Evolutionary conservation across 2,888 invertebrate species (phyloP).

Genomic region (Onchidella celtica): DNA sequence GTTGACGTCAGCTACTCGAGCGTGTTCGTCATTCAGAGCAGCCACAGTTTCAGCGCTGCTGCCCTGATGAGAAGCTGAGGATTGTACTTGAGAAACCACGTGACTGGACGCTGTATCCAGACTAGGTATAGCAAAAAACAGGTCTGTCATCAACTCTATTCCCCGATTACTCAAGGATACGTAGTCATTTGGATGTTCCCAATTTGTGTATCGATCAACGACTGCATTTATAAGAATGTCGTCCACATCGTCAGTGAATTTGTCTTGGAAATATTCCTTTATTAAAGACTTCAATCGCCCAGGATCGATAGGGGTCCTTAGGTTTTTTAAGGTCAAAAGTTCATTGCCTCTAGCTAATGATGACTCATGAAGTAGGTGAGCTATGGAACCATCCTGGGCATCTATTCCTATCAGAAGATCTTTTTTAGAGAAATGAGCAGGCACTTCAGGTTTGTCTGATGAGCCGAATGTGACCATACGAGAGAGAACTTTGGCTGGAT

Average conservation of each 20-base stretch:
- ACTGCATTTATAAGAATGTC: neutral
- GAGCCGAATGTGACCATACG: neutral
- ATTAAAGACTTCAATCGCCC: neutral
- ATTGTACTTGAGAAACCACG: too few relatives aligned
- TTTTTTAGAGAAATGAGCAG: neutral
- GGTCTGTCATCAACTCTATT: constrained; percentile 1
- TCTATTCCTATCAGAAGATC: too few relatives aligned
- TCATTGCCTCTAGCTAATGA: neutral
- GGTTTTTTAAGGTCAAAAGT: neutral
- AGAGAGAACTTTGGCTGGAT: too few relatives aligned
- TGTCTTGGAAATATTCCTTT: too few relatives aligned
- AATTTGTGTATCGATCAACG: neutral
- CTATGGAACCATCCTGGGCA: constrained; percentile 32
- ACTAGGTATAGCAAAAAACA: constrained; percentile 1
- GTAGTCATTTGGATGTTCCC: too few relatives aligned
- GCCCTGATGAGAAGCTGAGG: too few relatives aligned
- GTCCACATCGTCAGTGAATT: too few relatives aligned
- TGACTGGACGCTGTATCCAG: too few relatives aligned
- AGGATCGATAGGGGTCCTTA: neutral
- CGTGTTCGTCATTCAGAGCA: too few relatives aligned
- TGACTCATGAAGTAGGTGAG: neutral
- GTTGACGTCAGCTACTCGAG: too few relatives aligned
- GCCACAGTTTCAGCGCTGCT: too few relatives aligned
- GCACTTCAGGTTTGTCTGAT: neutral
- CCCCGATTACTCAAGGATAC: neutral